Conservation (phyloP, 1,140 invertebrate species). For the Cyclargus thomasi region DNA sequence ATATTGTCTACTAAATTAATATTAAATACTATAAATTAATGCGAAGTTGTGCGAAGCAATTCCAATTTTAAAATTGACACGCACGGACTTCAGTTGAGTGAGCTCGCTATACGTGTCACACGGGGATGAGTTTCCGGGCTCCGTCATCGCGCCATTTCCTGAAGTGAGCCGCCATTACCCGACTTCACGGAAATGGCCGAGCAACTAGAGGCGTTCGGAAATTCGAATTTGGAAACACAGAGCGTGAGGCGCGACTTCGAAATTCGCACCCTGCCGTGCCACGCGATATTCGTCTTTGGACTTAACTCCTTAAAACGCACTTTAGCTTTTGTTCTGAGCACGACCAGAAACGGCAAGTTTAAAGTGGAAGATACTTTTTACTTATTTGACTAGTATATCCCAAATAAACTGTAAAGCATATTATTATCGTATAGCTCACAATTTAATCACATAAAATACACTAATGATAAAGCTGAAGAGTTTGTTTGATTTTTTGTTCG, state of each 20-base stretch:
- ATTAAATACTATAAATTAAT: too few species aligned
- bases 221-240: constrained; percentile 37
- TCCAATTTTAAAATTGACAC: constrained; percentile 22
- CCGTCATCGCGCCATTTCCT: constrained; percentile 40
- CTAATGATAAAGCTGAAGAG: too few species aligned
- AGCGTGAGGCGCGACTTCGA: constrained; percentile 18
- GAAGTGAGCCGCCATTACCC: constrained; percentile 28
- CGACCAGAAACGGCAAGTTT: neutral
- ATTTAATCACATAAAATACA: too few species aligned
- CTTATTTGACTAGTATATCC: neutral
- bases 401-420: neutral
- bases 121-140: constrained; percentile 33
- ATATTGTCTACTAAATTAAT: too few species aligned
- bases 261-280: neutral
- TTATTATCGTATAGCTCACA: too few species aligned
- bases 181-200: constrained; percentile 37
- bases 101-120: constrained; percentile 24
- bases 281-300: neutral
- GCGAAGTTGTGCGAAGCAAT: constrained; percentile 13
- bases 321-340: neutral
- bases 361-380: neutral
- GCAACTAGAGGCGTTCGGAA: constrained; percentile 30
- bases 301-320: neutral
- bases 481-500: too few species aligned
- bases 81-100: constrained; percentile 16